Percentiles rank a stretch among this genome's conserved stretches.
Conservation (phyloP, 2,797 vertebrate species). For the Yasuhikotakia modesta region DNA sequence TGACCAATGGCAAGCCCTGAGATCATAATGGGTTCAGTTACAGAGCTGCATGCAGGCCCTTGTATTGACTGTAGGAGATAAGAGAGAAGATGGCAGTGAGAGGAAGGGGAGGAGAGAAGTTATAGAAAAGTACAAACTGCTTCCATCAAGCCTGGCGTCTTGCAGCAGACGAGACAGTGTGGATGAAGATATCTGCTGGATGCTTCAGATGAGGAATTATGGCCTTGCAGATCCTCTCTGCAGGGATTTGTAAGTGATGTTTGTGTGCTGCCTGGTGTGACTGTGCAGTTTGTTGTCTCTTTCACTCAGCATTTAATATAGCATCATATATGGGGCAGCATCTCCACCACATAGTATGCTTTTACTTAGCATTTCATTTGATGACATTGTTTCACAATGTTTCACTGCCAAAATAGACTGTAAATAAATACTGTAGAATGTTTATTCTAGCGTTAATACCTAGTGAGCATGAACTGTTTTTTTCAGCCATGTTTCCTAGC, state of each 20-base stretch:
- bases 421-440: too few relatives aligned
- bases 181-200: slow-evolving; percentile 49
- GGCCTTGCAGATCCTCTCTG: slow-evolving; percentile 67
- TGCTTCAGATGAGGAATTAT: slow-evolving; percentile 60
- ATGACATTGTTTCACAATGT: slow-evolving; percentile 8
- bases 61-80: slow-evolving; percentile 45
- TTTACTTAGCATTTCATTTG: slow-evolving; percentile 2
- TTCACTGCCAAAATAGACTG: too few relatives aligned
- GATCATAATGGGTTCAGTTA: slow-evolving; percentile 41
- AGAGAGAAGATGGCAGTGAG: slow-evolving; percentile 42
- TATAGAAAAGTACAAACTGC: slow-evolving; percentile 1
- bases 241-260: slow-evolving; percentile 67
- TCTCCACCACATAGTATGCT: not conserved
- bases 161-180: slow-evolving; percentile 44
- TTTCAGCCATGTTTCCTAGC: slow-evolving; percentile 26
- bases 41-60: slow-evolving; percentile 39
- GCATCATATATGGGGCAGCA: not conserved
- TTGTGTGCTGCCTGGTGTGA: slow-evolving; percentile 32
- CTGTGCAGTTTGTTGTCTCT: slow-evolving; percentile 46
- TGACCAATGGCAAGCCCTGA: slow-evolving; percentile 31
- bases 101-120: slow-evolving; percentile 33
- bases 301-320: slow-evolving; percentile 9
- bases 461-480: slow-evolving; percentile 28
- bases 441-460: slow-evolving; percentile 8
- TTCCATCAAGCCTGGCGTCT: slow-evolving; percentile 17